Evolutionary conservation across 2,888 invertebrate genomes (phyloP), one percentile per base, ranked within the genome.

Genomic region (Cephalotes varians): DNA sequence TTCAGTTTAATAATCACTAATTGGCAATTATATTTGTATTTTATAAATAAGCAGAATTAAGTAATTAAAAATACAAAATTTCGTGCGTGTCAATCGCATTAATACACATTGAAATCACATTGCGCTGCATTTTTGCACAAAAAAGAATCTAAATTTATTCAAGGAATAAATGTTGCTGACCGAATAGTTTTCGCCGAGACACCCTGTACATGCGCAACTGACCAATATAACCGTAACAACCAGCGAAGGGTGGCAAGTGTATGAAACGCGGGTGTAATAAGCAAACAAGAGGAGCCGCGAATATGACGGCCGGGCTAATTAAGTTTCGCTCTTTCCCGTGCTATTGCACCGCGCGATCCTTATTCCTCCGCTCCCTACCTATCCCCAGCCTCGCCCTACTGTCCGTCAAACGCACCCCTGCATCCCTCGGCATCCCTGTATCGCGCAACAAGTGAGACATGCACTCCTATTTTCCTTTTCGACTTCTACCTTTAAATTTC

Each of bases 401-500:
- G 28, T 44, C 77, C 49, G 49, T 82, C 86, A 81, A 83, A 83
- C 74, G 65, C 60, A 76, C 25, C 28, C 51, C 37, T 74, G 65
- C 21, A 65, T 47, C 58, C 4, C 56, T 18, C 56, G 54, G 49
- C 76, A 62, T 49, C 74, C 64, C 62, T 25, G 73, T 25, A 65
- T 31, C 58, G 84, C 79, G 90, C 90, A 91, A 91, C 90, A 91
- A 91, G 90, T 91, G 88, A 85, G 87, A 88, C 82, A 85, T 84
- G 85, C 85, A 83, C 6, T 65, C 37, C 21, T 18, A 25, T 18
- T 58, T 47, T 15, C 12, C 25, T 31, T 58, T 71, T 37, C 34
- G 37, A 72, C 47, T 37, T 80, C 34, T 71, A 71, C 47, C 58
- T 69, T 47, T 56, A 69, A 58, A 31, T 31, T 54, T 44, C 7